phyloP scores from a whole-genome alignment of 2,888 invertebrate genomes.

The Amphipyra tragopoginis region DNA sequence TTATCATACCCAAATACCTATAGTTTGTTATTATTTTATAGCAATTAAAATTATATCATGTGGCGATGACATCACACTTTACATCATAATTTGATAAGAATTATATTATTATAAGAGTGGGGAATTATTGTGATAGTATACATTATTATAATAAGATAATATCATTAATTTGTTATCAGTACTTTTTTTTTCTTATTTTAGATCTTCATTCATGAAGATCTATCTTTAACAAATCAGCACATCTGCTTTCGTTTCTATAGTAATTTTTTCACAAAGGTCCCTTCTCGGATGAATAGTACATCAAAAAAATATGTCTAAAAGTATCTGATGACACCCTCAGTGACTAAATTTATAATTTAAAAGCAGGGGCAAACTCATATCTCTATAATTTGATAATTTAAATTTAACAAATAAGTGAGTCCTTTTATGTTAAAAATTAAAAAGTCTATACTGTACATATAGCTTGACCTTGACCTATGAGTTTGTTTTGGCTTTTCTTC shows the following conservation, averaged over 20 bases:
- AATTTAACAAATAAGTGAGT: too few relatives aligned
- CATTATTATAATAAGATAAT: constrained; percentile 13
- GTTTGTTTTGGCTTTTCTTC: too few relatives aligned
- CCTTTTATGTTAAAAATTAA: too few relatives aligned
- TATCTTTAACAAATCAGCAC: not conserved
- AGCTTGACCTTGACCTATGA: too few relatives aligned
- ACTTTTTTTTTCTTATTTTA: not conserved
- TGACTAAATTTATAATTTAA: too few relatives aligned
- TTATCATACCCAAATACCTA: constrained; percentile 11
- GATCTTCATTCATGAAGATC: not conserved
- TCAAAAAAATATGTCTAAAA: too few relatives aligned
- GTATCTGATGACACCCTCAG: too few relatives aligned
- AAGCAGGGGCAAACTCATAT: too few relatives aligned
- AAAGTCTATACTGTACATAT: too few relatives aligned
- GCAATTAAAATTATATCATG: constrained; percentile 36
- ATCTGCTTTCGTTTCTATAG: not conserved
- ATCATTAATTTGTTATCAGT: not conserved
- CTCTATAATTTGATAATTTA: too few relatives aligned
- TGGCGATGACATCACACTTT: constrained; percentile 40
- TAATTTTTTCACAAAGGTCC: too few relatives aligned
- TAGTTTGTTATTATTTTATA: constrained; percentile 33
- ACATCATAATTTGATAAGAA: constrained; percentile 46
- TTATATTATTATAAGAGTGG: constrained; percentile 24
- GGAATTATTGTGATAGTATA: constrained; percentile 21
- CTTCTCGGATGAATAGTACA: too few relatives aligned